Base-by-base conservation (phyloP, 2,113 vertebrate species). In the Phodopus roborovskii region DNA sequence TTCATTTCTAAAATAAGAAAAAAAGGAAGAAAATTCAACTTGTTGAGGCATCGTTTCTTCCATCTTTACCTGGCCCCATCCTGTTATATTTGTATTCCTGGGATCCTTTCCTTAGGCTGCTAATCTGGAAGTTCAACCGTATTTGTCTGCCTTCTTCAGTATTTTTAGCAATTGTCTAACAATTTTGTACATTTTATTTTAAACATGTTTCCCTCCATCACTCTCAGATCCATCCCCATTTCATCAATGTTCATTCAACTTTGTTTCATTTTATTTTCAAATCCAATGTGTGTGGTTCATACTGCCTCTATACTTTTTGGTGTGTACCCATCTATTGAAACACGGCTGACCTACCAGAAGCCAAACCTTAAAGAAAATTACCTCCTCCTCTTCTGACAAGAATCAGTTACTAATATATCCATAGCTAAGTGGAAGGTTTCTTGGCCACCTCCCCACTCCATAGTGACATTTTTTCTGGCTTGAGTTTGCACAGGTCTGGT, bases 11-110 rank as follows among this genome's bases (percentile, higher is more conserved):
- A 68, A 86, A 42, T 62, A 90, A 86, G 33, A 42, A 19, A 48
- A 71, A 26, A 26, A 71, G 33, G 17, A 85, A 84, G 75, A 58
- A 22, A 24, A 77, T 75, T 36, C 5, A 60, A 11, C 60, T 24
- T 28, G 30, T 8, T 17, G 1, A 3, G 8, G 4, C 5, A 28
- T 39, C 22, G 79, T 58, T 45, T 36, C 4, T 26, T 36, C 11
- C 1, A 3, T 26, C 11, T 3, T 83, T 28, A 26, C 24, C n/a
- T 83, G 81, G 0, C 7, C 20, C 33, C 9, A 78, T 15, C 6
- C 15, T 20, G 5, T 36, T 1, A 7, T 2, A 42, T 19, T 0
- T 3, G 9, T 0, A 71, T 17, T 10, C 1, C 22, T 15, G 71
- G 30, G 48, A 8, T n/a, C 1, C 1, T 12, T 58, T 94, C 84